Percentiles rank a stretch among this genome's conserved stretches.
Conservation (phyloP, 2,888 invertebrate species). For the Aspidapion aeneum region DNA sequence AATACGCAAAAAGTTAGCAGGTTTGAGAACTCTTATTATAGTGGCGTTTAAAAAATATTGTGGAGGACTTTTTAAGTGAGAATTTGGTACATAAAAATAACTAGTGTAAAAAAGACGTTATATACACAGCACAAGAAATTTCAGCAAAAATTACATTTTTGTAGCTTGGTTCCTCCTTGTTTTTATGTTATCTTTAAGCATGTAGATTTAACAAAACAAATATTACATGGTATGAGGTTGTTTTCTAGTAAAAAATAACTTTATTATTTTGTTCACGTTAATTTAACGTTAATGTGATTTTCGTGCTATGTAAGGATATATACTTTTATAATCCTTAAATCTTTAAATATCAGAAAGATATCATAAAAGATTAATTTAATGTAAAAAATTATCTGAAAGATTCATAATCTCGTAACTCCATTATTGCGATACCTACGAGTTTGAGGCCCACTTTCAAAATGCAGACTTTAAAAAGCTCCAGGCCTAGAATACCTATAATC, state of each 20-base stretch:
- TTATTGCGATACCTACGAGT: no score
- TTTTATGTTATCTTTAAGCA: neutral
- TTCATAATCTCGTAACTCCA: no score
- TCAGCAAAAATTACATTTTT: neutral
- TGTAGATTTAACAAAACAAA: neutral
- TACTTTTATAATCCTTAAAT: no score
- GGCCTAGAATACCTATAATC: no score
- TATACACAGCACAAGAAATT: neutral
- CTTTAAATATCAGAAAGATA: no score
- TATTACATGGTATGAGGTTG: neutral
- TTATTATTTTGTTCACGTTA: neutral
- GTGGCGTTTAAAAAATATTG: neutral
- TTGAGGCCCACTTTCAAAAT: no score
- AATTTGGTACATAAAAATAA: neutral
- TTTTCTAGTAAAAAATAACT: neutral
- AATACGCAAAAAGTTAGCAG: neutral
- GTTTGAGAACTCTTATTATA: neutral
- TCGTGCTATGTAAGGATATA: neutral
- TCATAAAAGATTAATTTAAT: no score
- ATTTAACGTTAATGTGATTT: neutral
- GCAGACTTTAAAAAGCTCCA: no score
- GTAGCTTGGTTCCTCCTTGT: neutral
- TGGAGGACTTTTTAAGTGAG: neutral
- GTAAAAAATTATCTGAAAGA: no score
- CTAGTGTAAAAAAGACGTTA: neutral